A percentile compares a stretch with the other conserved stretches of the same genome.
Evolutionary conservation across 2,888 invertebrate genomes (phyloP).

Genomic region (Cheilosia pagana): DNA sequence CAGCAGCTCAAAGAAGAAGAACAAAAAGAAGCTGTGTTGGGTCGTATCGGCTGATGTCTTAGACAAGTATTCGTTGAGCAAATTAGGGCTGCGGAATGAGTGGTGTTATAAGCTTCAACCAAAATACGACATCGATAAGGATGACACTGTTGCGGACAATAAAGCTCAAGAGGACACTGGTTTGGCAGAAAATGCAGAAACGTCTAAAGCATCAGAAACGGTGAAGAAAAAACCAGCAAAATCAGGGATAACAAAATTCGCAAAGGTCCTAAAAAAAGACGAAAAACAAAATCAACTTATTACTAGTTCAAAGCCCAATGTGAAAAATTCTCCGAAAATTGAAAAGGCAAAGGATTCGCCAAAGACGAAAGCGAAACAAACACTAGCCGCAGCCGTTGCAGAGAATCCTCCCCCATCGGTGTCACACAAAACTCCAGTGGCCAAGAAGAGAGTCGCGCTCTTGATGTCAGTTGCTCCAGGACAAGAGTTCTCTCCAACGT

Average conservation of each 20-base stretch:
- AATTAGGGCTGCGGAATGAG: constrained; percentile 84
- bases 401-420: background rate
- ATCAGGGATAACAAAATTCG: constrained; percentile 80
- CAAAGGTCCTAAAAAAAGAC: constrained; percentile 79
- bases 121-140: constrained; percentile 72
- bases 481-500: constrained; percentile 79
- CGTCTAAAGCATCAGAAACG: constrained; percentile 32
- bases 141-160: constrained; percentile 31
- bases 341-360: background rate
- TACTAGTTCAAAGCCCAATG: background rate
- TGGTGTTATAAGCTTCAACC: constrained; percentile 85
- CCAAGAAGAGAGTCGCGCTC: constrained; percentile 76
- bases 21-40: constrained; percentile 87
- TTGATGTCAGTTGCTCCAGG: constrained; percentile 82
- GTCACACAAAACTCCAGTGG: constrained; percentile 13
- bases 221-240: constrained; percentile 47
- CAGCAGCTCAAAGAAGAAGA: constrained; percentile 80
- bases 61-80: constrained; percentile 84
- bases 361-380: constrained; percentile 20
- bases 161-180: constrained; percentile 41
- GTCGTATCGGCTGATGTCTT: constrained; percentile 85
- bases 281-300: constrained; percentile 76
- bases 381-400: constrained; percentile 10
- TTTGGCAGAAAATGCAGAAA: constrained; percentile 25
- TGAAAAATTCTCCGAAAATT: constrained; percentile 9